Percentiles rank a stretch among this genome's conserved stretches.
These are phyloP conservation scores for Istiophorus platypterus DNA, from an alignment of 2,113 vertebrate species.

Conservation along the genomic window DNA sequence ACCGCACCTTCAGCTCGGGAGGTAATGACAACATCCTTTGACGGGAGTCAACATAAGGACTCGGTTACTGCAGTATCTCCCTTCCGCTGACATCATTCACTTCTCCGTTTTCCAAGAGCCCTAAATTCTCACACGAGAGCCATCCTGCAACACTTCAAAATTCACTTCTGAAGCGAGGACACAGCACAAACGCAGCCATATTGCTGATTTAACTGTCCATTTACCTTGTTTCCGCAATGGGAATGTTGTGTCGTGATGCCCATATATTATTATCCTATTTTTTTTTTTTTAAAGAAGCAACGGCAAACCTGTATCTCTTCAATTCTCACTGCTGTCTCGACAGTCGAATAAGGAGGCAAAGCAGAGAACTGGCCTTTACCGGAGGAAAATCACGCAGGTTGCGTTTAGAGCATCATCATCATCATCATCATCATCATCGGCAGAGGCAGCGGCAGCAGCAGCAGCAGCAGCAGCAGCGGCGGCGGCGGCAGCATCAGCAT, in stretches of 20 bases:
- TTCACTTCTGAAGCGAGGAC: constrained; percentile 38
- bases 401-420: constrained; percentile 78
- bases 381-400: constrained; percentile 80
- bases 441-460: constrained; percentile 28
- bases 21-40: constrained; percentile 82
- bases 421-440: constrained; percentile 55
- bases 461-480: constrained; percentile 26
- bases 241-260: constrained; percentile 66
- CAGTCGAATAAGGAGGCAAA: constrained; percentile 13
- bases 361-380: constrained; percentile 67
- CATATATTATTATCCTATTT: background rate
- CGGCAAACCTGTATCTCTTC: constrained; percentile 40
- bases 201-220: constrained; percentile 61
- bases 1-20: constrained; percentile 78
- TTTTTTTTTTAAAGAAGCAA: constrained; percentile 21
- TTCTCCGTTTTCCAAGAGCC: constrained; percentile 32
- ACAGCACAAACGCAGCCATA: constrained; percentile 66
- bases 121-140: constrained; percentile 30
- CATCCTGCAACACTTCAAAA: constrained; percentile 40
- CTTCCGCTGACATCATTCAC: constrained; percentile 67
- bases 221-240: constrained; percentile 69
- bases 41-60: constrained; percentile 72
- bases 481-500: constrained; percentile 56
- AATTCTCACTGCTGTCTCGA: constrained; percentile 25
- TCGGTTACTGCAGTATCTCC: constrained; percentile 71